These are phyloP conservation scores for Drosophila prolongata DNA, from an alignment of 2,888 invertebrate genomes.

Conservation along the genomic window DNA sequence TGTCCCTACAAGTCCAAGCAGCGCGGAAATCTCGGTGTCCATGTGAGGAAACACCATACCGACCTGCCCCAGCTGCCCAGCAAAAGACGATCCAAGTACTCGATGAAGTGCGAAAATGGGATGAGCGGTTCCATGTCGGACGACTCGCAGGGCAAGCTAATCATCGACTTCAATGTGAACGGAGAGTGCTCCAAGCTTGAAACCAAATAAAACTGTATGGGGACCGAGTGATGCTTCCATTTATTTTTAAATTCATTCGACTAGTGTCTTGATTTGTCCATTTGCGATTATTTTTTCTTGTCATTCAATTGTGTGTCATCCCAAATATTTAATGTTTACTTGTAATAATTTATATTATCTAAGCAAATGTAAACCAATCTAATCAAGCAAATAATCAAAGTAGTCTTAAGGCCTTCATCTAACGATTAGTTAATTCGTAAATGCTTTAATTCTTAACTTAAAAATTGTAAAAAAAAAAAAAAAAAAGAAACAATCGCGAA, in stretches of 20 bases:
- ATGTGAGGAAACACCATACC: conserved; percentile 90
- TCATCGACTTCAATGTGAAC: conserved; percentile 77
- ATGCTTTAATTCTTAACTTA: neutral
- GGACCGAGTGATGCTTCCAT: conserved; percentile 32
- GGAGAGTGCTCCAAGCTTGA: conserved; percentile 39
- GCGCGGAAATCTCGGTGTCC: conserved; percentile 91
- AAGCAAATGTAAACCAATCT: conserved; percentile 64
- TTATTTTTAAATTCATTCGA: conserved; percentile 9
- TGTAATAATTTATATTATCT: conserved; percentile 51
- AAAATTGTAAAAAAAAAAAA: conserved; percentile 7
- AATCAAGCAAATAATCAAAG: conserved; percentile 74
- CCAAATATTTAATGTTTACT: conserved; percentile 60
- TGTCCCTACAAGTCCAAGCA: conserved; percentile 92
- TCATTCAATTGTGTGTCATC: conserved; percentile 66
- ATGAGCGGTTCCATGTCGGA: conserved; percentile 66
- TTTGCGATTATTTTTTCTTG: conserved; percentile 49
- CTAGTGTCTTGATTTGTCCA: conserved; percentile 28
- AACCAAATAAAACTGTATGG: conserved; percentile 58
- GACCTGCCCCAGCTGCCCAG: conserved; percentile 82
- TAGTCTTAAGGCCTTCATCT: conserved; percentile 45
- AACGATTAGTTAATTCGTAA: neutral
- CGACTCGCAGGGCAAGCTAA: conserved; percentile 78
- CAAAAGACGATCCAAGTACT: conserved; percentile 82
- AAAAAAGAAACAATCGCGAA: neutral
- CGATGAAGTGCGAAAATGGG: conserved; percentile 67